Percentiles rank a stretch among this genome's conserved stretches.
phyloP scores from a whole-genome alignment of 2,888 invertebrate species.

The Ormyrus rosae region DNA sequence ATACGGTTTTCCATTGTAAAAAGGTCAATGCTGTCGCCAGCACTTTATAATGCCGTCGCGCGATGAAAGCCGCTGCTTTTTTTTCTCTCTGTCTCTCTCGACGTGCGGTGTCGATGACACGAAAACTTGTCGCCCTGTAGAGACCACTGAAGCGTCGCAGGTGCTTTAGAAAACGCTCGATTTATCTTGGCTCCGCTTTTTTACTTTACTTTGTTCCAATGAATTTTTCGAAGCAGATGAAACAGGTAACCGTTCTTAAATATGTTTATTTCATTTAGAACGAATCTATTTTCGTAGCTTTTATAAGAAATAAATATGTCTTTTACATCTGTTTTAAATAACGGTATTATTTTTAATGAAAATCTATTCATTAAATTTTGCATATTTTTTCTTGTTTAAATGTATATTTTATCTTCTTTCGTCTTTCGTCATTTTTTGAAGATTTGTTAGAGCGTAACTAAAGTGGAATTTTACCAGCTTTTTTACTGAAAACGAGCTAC shows the following conservation, averaged over 20 bases:
- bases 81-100: not conserved
- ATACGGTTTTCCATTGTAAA: slow-evolving; percentile 48
- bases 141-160: slow-evolving; percentile 16
- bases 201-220: not conserved
- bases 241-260: no score
- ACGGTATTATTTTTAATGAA: no score
- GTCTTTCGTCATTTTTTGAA: not conserved
- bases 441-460: slow-evolving; percentile 65
- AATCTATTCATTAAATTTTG: not conserved
- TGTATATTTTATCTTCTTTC: not conserved
- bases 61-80: slow-evolving; percentile 42
- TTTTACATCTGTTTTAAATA: no score
- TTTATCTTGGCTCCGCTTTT: slow-evolving; percentile 13
- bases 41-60: slow-evolving; percentile 1
- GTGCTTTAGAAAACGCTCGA: slow-evolving; percentile 20
- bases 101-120: slow-evolving; percentile 41
- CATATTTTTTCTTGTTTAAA: not conserved
- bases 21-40: slow-evolving; percentile 34
- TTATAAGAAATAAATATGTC: not conserved
- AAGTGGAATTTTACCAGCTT: slow-evolving; percentile 62
- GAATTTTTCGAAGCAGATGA: not conserved
- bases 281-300: not conserved
- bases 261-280: not conserved
- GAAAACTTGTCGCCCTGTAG: slow-evolving; percentile 27
- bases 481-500: slow-evolving; percentile 15